Evolutionary conservation across 2,113 vertebrate genomes (phyloP), one percentile per base, ranked within the genome.

Genomic region (Festucalex cinctus): DNA sequence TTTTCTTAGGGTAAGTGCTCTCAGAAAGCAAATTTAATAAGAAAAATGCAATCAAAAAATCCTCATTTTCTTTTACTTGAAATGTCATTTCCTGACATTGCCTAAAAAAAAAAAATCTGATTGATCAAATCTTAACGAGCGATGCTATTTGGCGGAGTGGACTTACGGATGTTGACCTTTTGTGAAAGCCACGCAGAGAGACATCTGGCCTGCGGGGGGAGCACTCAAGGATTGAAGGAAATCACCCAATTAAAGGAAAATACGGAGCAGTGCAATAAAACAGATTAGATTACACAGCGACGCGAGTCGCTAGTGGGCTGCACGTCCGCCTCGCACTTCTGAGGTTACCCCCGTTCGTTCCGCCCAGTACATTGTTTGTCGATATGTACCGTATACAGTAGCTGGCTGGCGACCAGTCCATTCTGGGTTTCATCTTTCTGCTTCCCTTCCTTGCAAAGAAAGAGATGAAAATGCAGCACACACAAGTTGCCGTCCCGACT

Each of bases 1-100:
- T 97, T 96, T 95, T 98, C 94, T 97, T 95, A 95, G 95, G 94
- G 93, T 98, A 98, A 99, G 96, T 99, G 96, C 95, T 98, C 94
- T 93, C 92, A 83, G 91, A 94, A 94, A 96, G 95, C 94, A 96
- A 97, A 99, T 98, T 93, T 94, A 96, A 98, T 98, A 96, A 94
- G 92, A 92, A 96, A 86, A 74, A 73, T 12, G 59, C 20, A n/a
- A 61, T 37, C 20, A 35, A 28, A 63, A 89, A 90, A 86, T 78
- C 70, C 57, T 77, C 91, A n/a, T 95, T 95, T 96, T 96, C 93
- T 95, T 95, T 94, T 96, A 94, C 94, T 92, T 91, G 88, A 95
- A 96, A 98, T 98, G 94, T 94, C 96, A 99, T 99, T 98, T 98
- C 93, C 92, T 91, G 88, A 92, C 94, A 95, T 96, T 97, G 96